These are phyloP conservation scores for Eupithecia exiguata DNA, from an alignment of 2,888 invertebrate genomes.

Conservation along the genomic window DNA sequence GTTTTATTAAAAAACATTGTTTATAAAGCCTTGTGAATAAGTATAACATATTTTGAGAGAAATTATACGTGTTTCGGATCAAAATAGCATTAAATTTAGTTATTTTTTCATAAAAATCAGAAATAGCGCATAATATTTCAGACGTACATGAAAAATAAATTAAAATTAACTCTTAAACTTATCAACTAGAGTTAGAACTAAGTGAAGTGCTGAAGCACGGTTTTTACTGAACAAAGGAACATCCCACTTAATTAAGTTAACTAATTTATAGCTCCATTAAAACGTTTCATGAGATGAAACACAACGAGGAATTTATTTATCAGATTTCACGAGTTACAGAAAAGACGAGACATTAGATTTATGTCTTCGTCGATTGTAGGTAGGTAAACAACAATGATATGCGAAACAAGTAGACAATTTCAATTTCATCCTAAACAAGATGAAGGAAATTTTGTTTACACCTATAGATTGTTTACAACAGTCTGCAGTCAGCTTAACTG, in stretches of 20 bases:
- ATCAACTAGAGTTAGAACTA: neutral
- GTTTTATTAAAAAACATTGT: neutral
- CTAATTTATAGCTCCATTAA: constrained; percentile 7
- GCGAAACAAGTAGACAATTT: neutral
- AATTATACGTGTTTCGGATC: neutral
- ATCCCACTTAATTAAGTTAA: neutral
- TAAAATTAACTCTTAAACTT: neutral
- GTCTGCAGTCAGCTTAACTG: too few species aligned
- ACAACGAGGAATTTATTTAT: constrained; percentile 2
- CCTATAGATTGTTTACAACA: too few species aligned
- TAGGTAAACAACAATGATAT: neutral
- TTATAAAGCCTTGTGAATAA: neutral
- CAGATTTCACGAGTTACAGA: neutral
- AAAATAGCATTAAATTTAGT: neutral
- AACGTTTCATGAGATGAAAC: constrained; percentile 8
- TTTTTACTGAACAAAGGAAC: neutral
- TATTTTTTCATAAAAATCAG: neutral
- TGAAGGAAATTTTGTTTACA: neutral
- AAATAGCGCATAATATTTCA: neutral
- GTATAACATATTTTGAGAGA: neutral
- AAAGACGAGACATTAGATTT: neutral
- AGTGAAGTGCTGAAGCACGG: neutral
- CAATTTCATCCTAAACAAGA: neutral
- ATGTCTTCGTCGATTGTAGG: neutral
- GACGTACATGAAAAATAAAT: neutral